Conservation (phyloP, 2,113 vertebrate species). For the Machaerirhynchus nigripectus region DNA sequence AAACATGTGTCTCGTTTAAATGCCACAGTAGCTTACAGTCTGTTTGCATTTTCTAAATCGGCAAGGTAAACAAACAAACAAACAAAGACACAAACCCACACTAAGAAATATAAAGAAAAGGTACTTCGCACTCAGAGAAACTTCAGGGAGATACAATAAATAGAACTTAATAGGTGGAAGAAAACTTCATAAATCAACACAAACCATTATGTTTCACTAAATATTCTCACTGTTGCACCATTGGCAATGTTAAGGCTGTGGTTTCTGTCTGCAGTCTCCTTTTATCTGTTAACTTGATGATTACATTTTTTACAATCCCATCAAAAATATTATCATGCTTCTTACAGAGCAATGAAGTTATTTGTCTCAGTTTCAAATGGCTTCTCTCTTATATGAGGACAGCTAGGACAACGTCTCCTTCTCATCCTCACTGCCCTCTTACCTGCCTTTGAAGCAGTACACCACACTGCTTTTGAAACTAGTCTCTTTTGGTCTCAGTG, state of each 20-base stretch:
- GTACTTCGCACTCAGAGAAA: not conserved
- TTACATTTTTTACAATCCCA: not conserved
- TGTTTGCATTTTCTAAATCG: not conserved
- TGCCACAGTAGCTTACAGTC: not conserved
- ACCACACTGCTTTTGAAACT: not conserved
- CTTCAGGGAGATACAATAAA: not conserved
- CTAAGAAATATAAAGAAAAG: not conserved
- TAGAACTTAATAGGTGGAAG: not conserved
- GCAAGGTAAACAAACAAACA: not conserved
- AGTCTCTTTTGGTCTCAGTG: not conserved
- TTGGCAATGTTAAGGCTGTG: not conserved
- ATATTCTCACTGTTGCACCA: not conserved
- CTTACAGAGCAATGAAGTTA: not conserved
- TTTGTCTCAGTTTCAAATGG: not conserved
- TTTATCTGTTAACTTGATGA: not conserved
- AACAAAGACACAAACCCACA: accelerated
- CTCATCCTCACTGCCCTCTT: not conserved
- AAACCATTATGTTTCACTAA: not conserved
- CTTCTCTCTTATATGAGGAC: not conserved
- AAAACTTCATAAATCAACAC: not conserved
- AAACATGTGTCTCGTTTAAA: not conserved
- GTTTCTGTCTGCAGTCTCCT: not conserved
- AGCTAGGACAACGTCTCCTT: not conserved
- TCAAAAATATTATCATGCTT: not conserved
- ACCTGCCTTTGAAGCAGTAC: not conserved